phyloP scores from a whole-genome alignment of 2,113 vertebrate species.

The Donacobius atricapilla region DNA sequence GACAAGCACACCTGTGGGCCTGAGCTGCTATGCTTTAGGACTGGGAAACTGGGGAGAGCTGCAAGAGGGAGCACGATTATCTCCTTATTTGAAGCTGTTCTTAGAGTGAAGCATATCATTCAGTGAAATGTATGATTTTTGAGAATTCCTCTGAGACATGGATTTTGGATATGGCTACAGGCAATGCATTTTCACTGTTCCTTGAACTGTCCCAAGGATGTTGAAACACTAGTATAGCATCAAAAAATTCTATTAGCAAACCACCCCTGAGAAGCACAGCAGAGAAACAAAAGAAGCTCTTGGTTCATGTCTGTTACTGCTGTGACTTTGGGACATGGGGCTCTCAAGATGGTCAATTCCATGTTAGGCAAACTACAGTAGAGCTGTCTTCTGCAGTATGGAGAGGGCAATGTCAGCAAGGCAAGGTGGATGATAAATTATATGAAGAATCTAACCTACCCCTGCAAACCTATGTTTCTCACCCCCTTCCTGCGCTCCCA shows the following conservation, averaged over 20 bases:
- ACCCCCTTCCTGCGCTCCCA: not conserved
- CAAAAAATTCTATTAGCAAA: not conserved
- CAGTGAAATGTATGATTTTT: not conserved
- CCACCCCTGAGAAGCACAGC: not conserved
- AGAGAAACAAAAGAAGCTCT: not conserved
- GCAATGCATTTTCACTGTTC: not conserved
- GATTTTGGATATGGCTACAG: not conserved
- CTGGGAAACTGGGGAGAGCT: not conserved
- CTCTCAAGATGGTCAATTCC: not conserved
- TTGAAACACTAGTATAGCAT: not conserved
- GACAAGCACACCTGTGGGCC: not conserved
- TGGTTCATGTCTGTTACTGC: not conserved
- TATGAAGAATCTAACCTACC: not conserved
- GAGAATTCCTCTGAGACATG: not conserved
- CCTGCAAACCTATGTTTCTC: not conserved
- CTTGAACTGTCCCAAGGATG: not conserved
- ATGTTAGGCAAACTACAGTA: accelerated
- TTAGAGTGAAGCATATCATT: not conserved
- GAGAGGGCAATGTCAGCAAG: not conserved
- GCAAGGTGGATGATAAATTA: not conserved
- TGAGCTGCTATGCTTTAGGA: not conserved
- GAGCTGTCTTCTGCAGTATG: not conserved
- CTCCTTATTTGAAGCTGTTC: not conserved
- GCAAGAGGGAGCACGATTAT: not conserved
- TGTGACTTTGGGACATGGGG: accelerated